Conservation (phyloP, 2,797 vertebrate species). For the Cirrhinus mrigala region DNA sequence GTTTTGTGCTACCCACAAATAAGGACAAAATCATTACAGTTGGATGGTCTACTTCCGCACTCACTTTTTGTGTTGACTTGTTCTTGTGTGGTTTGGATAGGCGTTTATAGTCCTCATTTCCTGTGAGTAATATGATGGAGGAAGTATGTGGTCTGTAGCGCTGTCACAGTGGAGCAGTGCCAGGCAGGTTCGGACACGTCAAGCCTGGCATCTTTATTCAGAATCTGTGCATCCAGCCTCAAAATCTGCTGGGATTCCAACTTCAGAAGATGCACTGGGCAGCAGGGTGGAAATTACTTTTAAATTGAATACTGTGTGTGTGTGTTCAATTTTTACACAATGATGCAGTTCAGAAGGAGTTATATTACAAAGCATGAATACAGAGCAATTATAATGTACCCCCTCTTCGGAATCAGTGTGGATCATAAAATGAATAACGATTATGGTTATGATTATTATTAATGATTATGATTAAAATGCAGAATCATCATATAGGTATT, state of each 20-base stretch:
- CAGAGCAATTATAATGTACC: neutral
- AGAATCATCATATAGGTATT: neutral
- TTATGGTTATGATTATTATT: neutral
- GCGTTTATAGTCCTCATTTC: conserved; percentile 14
- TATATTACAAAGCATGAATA: neutral
- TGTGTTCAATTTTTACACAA: conserved; percentile 28
- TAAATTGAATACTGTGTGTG: conserved; percentile 26
- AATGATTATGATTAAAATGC: neutral
- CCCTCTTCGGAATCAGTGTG: neutral
- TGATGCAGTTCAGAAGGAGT: conserved; percentile 4
- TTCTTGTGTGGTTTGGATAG: neutral
- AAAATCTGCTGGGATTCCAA: conserved; percentile 76
- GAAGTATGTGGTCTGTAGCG: conserved; percentile 47
- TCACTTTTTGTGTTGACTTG: neutral
- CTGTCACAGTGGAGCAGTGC: conserved; percentile 47
- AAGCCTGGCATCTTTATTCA: conserved; percentile 64
- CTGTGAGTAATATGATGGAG: conserved; percentile 57
- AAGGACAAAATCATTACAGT: too few relatives aligned
- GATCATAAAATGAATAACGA: neutral
- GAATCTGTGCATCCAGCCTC: conserved; percentile 62
- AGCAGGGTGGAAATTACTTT: conserved; percentile 54
- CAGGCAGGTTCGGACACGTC: conserved; percentile 80
- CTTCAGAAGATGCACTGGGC: conserved; percentile 58
- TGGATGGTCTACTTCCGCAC: neutral
- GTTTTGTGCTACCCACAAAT: neutral